Conservation (phyloP, 2,113 vertebrate genomes). For the Tichodroma muraria region DNA sequence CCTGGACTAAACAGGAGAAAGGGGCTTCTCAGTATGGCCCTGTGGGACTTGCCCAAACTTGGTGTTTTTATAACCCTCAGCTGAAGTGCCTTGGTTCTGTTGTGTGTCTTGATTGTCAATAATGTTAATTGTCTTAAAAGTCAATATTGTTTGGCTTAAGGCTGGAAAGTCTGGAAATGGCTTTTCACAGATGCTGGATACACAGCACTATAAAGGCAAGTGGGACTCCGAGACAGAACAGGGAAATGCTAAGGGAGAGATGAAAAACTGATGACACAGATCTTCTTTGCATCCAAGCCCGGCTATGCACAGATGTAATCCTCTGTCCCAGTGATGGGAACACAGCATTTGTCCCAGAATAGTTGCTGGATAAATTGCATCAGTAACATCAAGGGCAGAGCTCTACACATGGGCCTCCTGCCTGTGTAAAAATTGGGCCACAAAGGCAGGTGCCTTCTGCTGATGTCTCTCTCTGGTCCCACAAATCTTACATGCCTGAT, state of each 20-base stretch:
- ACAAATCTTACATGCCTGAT: not conserved
- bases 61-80: not conserved
- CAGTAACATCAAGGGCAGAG: not conserved
- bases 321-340: not conserved
- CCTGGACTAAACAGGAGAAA: not conserved
- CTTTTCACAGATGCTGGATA: not conserved
- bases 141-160: not conserved
- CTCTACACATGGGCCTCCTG: not conserved
- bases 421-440: not conserved
- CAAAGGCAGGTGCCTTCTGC: not conserved
- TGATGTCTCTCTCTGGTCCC: not conserved
- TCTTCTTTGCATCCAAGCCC: not conserved
- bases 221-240: not conserved
- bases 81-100: not conserved
- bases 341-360: not conserved
- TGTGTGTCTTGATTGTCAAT: not conserved
- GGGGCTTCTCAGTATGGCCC: not conserved
- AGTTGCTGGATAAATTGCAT: not conserved
- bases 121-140: not conserved
- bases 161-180: not conserved
- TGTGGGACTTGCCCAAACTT: not conserved
- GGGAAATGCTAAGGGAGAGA: not conserved
- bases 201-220: not conserved
- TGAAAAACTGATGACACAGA: not conserved
- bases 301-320: not conserved